Evolutionary conservation across 1,140 invertebrate genomes (phyloP), one percentile per base, ranked within the genome.

Genomic region (Calephelis nemesis): DNA sequence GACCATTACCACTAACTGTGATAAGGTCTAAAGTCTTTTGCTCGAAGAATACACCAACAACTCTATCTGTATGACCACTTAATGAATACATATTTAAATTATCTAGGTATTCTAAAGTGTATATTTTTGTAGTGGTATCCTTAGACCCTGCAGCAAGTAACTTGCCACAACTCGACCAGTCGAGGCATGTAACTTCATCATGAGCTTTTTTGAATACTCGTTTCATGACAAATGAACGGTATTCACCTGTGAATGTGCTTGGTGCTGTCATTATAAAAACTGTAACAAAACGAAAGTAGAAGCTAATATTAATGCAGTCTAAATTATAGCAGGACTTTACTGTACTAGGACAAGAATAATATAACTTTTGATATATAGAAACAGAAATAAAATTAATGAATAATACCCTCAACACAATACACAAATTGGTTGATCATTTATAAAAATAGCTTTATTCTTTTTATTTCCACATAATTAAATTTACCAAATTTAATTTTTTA

Each of bases 161-260:
- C 74, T 95, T 96, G 0, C 98, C 99, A 91, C 99, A 98, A 52
- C 93, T 94, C 0, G 97, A 98, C 98, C 98, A 99, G 87, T 97
- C 95, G 15, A 99, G 76, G 83, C 94, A 98, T 0, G 96, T 96
- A 0, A 96, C 95, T 70, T 97, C 95, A 89, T 98, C 96, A 72
- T 93, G 94, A 30, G 96, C 93, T 48, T 95, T 95, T 75, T 96
- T 94, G 87, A 97, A 98, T 2, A 97, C 95, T 69, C 95, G 92
- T 83, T 97, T 95, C 92, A 99, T 94, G 5, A 96, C 90, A 91
- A 99, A 99, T 0, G 97, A 96, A 91, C 98, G 97, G 81, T 96
- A 98, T 80, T 97, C 94, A 40, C 96, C 95, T 1, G 94, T 95
- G 80, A 96, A 94, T 19, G 93, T 91, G 7, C 96, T 95, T 10